Percentiles rank a stretch among this genome's conserved stretches.
These are phyloP conservation scores for Melieria omissa DNA, from an alignment of 2,888 invertebrate species.

Conservation along the genomic window DNA sequence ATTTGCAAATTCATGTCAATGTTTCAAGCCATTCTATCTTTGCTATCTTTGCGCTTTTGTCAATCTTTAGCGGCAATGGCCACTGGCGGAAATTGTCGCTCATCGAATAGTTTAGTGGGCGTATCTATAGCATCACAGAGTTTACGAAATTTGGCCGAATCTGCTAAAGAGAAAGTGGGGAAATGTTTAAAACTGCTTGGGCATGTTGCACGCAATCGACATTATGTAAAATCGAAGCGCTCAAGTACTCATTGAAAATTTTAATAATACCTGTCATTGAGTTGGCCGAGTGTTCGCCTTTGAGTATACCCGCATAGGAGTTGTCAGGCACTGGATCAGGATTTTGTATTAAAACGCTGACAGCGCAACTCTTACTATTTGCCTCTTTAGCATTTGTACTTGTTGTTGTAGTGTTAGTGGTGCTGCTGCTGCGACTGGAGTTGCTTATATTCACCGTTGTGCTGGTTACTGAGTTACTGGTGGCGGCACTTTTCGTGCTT, in stretches of 20 bases:
- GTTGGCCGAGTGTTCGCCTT: conserved; percentile 80
- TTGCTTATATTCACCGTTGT: background rate
- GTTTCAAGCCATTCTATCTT: too few species aligned
- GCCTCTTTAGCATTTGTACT: conserved; percentile 18
- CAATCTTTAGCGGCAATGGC: conserved; percentile 62
- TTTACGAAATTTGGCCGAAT: conserved; percentile 66
- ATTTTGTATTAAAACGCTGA: conserved; percentile 60
- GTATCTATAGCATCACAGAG: conserved; percentile 66
- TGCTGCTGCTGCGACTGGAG: background rate
- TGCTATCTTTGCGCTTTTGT: conserved; percentile 44
- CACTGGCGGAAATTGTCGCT: conserved; percentile 66
- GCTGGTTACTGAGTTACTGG: background rate
- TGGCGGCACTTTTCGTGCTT: background rate
- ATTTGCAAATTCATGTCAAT: too few species aligned
- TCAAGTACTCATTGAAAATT: conserved; percentile 19
- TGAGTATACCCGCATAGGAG: conserved; percentile 89
- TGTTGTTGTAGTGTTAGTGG: background rate
- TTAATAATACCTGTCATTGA: conserved; percentile 80
- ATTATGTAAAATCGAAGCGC: background rate
- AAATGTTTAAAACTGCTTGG: background rate
- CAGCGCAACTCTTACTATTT: conserved; percentile 51
- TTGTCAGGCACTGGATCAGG: conserved; percentile 58
- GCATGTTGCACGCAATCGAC: background rate
- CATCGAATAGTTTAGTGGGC: conserved; percentile 65
- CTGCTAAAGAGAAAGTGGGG: conserved; percentile 47